phyloP scores from a whole-genome alignment of 2,888 invertebrate genomes.

The Apamea anceps region DNA sequence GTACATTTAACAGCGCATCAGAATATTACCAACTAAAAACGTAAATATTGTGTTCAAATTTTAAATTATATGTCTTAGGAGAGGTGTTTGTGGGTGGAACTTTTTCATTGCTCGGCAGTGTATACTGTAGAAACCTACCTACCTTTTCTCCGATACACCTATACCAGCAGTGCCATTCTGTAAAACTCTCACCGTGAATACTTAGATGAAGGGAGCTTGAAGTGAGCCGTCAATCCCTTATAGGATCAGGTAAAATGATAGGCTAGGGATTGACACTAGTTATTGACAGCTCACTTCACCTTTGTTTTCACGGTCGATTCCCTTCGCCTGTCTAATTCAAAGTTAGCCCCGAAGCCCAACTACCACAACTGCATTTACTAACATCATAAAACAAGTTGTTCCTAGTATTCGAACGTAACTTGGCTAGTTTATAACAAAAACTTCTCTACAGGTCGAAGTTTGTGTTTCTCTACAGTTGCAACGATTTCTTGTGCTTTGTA shows the following conservation, averaged over 20 bases:
- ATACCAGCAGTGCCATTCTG: not conserved
- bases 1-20: too few relatives aligned
- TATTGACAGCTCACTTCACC: not conserved
- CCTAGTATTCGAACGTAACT: not conserved
- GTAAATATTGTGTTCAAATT: too few relatives aligned
- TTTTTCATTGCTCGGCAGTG: too few relatives aligned
- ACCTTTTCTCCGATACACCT: not conserved
- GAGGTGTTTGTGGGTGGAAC: too few relatives aligned
- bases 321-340: conserved; percentile 1
- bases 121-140: too few relatives aligned
- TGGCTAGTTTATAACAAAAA: conserved; percentile 28
- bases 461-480: conserved; percentile 2
- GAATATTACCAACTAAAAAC: too few relatives aligned
- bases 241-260: not conserved
- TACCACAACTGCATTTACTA: not conserved
- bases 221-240: not conserved
- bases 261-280: too few relatives aligned
- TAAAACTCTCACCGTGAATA: too few relatives aligned
- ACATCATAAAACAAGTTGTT: conserved; percentile 32
- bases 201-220: too few relatives aligned
- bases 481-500: not conserved
- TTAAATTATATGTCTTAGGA: too few relatives aligned
- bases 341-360: not conserved
- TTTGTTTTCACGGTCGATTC: not conserved
- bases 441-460: conserved; percentile 6